A percentile compares a stretch with the other conserved stretches of the same genome.
These are phyloP conservation scores for Papilio dardanus DNA, from an alignment of 1,140 invertebrate species.

Conservation along the genomic window DNA sequence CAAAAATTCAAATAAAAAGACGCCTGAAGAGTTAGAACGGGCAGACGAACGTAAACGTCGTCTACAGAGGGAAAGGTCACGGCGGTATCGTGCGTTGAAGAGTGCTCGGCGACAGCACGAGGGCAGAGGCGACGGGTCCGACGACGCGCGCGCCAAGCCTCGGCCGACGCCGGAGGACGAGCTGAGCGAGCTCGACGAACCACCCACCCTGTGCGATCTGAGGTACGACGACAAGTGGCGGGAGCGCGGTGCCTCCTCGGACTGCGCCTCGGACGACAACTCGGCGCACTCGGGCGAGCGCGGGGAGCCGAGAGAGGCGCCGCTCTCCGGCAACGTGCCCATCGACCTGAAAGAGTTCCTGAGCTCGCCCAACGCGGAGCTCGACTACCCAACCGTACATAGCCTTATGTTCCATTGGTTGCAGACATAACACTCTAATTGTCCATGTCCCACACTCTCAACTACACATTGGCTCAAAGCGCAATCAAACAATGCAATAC, in stretches of 20 bases:
- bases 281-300: slow-evolving; percentile 62
- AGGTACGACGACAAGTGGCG: slow-evolving; percentile 73
- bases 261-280: slow-evolving; percentile 75
- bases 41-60: slow-evolving; percentile 74
- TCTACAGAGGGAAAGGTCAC: slow-evolving; percentile 70
- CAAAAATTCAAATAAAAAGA: slow-evolving; percentile 74
- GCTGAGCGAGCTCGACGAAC: slow-evolving; percentile 70
- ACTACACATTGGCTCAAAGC: slow-evolving; percentile 48
- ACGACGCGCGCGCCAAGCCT: slow-evolving; percentile 55
- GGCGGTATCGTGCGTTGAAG: slow-evolving; percentile 72
- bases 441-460: slow-evolving; percentile 38
- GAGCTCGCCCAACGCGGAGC: slow-evolving; percentile 70
- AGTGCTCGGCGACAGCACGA: slow-evolving; percentile 74
- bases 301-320: slow-evolving; percentile 58
- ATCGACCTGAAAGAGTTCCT: slow-evolving; percentile 71
- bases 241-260: slow-evolving; percentile 60
- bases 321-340: slow-evolving; percentile 56
- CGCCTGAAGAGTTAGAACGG: slow-evolving; percentile 73
- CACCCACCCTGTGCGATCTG: slow-evolving; percentile 73
- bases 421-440: slow-evolving; percentile 70
- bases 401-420: slow-evolving; percentile 80
- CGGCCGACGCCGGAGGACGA: slow-evolving; percentile 61
- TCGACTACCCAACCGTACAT: slow-evolving; percentile 77
- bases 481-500: slow-evolving; percentile 31
- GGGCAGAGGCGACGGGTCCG: slow-evolving; percentile 57